phyloP scores from a whole-genome alignment of 2,113 vertebrate species.

The Abramis brama region DNA sequence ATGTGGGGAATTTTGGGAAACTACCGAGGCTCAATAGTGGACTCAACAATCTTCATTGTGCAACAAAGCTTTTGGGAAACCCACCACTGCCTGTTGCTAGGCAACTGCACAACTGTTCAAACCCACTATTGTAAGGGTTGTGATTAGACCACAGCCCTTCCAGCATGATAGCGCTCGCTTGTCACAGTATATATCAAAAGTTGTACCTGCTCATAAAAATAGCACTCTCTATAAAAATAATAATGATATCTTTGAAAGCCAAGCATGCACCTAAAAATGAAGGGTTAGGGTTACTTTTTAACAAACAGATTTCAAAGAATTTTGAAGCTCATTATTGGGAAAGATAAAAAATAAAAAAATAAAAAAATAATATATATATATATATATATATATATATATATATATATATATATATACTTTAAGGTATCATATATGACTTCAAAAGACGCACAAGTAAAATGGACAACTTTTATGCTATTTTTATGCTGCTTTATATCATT shows the following conservation, averaged over 20 bases:
- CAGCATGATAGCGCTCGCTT: background rate
- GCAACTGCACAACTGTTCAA: constrained; percentile 29
- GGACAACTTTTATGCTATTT: background rate
- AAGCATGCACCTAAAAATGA: background rate
- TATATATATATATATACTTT: background rate
- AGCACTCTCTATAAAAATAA: background rate
- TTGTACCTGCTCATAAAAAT: background rate
- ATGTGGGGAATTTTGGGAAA: constrained; percentile 2
- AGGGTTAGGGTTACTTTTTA: too few species aligned
- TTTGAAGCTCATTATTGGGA: background rate
- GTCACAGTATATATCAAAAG: constrained; percentile 1
- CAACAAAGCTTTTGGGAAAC: constrained; percentile 20
- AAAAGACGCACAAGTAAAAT: background rate
- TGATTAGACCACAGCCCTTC: constrained; percentile 10
- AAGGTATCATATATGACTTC: background rate
- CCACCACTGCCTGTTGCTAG: constrained; percentile 27
- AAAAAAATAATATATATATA: too few species aligned
- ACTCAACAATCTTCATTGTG: background rate
- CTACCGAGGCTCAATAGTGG: background rate
- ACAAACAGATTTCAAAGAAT: background rate
- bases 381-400: too few species aligned
- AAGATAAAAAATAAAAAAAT: background rate
- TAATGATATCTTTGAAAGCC: background rate
- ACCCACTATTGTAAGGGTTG: background rate
- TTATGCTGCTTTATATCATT: background rate